Conservation (phyloP, 2,113 vertebrate genomes). For the Ascaphus truei region DNA sequence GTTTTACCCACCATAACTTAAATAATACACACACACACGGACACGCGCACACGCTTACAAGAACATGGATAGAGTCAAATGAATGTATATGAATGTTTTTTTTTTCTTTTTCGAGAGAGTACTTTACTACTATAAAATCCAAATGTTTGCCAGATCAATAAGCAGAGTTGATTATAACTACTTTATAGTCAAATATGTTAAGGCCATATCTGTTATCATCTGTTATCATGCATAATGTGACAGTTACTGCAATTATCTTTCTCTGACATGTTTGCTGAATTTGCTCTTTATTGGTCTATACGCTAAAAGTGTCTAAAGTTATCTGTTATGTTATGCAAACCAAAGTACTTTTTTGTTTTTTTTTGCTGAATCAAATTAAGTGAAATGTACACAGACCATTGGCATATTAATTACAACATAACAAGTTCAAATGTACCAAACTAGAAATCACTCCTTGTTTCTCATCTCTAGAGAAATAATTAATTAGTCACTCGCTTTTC, state of each 20-base stretch:
- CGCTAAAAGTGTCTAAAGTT: slow-evolving; percentile 4
- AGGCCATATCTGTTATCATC: neutral
- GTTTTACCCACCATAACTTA: no score
- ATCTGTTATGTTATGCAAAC: slow-evolving; percentile 22
- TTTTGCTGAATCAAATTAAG: slow-evolving; percentile 13
- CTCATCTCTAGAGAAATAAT: slow-evolving; percentile 8
- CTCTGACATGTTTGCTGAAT: slow-evolving; percentile 19
- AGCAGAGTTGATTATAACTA: slow-evolving; percentile 1
- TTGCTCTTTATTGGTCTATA: slow-evolving; percentile 12
- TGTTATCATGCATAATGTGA: neutral
- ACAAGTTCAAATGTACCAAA: neutral
- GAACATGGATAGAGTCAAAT: no score
- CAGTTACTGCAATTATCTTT: slow-evolving; percentile 22
- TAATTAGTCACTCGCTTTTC: slow-evolving; percentile 7
- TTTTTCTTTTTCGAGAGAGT: no score
- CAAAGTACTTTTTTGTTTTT: slow-evolving; percentile 9
- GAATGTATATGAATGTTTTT: no score
- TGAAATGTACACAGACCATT: slow-evolving; percentile 10
- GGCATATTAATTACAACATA: slow-evolving; percentile 24
- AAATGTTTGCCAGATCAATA: no score
- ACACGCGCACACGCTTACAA: no score
- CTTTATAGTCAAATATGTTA: neutral
- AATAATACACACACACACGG: no score
- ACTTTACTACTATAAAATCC: no score
- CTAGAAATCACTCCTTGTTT: slow-evolving; percentile 16